Evolutionary conservation across 2,113 vertebrate genomes (phyloP), one percentile per base, ranked within the genome.

Genomic region (Thymallus thymallus): DNA sequence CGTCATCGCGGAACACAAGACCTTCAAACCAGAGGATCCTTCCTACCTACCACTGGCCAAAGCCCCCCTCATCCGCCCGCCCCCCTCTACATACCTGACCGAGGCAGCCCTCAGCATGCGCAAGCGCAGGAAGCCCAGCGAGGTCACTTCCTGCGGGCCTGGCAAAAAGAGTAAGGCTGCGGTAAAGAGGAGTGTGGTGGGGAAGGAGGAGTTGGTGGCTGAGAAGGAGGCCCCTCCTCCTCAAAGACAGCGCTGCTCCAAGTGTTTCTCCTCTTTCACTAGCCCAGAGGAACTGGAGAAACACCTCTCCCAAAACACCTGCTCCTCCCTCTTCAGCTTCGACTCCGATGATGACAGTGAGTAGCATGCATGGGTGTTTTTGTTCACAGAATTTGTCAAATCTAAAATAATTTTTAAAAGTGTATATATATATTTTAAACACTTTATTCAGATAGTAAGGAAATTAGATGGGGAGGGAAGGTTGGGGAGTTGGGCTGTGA

Each of bases 341-440:
- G 98, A 99, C 88, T 98, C 97, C 32, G 98, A 99, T 76, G 98
- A 99, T 88, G 97, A 99, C 93, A 96, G 96, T 97, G 92, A 98
- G 96, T 95, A 2, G 1, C 10, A 3, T 2, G 3, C 10, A 12
- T 32, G 23, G 20, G 0, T n/a, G 7, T 13, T 41, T 41, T 2
- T 41, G 35, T 41, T 41, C 35, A 41, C 2, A 10, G 35, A 41
- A 41, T 41, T 41, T 41, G 35, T 41, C 35, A 41, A 26, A 26
- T 26, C 26, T 26, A 26, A 26, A 26, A 1, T 26, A 1, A 26
- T 26, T 26, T 26, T 26, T 26, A 26, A 26, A 26, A 26, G 26
- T 26, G 26, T 26, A 2, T 26, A 2, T 26, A 26, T 26, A 26
- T 26, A 26, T 26, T 26, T 26, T 26, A 1, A 26, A 26, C 26